phyloP scores from a whole-genome alignment of 2,797 vertebrate species.

The Eulemur coronatus region DNA sequence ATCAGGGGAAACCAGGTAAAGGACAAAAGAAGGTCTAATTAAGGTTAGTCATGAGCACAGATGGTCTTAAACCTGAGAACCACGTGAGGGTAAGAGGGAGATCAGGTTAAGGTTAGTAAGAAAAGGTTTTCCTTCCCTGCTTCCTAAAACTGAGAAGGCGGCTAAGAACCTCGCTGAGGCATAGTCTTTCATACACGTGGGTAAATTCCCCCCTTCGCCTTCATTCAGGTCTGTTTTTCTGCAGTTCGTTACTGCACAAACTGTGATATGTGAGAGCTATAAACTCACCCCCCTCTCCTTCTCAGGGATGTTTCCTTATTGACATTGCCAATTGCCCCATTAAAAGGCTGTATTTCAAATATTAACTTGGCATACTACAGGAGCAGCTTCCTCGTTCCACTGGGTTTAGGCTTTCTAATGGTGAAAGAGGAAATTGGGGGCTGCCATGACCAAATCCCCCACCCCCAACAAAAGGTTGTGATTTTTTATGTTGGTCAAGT shows the following conservation, averaged over 20 bases:
- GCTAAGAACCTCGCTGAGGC: neutral
- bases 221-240: neutral
- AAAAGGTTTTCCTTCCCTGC: neutral
- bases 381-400: conserved; percentile 18
- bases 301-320: conserved; percentile 42
- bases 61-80: neutral
- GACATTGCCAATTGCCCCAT: neutral
- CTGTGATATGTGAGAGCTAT: neutral
- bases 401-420: neutral
- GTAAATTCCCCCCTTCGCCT: neutral
- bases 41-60: neutral
- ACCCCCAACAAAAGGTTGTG: neutral
- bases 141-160: neutral
- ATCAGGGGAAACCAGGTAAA: neutral
- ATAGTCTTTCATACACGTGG: neutral
- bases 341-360: neutral
- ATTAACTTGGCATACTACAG: neutral
- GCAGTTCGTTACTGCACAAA: neutral
- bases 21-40: neutral
- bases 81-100: neutral
- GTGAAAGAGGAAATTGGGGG: neutral
- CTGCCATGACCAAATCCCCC: neutral
- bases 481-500: neutral
- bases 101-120: neutral
- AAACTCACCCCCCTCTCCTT: neutral